These are phyloP conservation scores for Smutsia gigantea DNA, from an alignment of 2,797 vertebrate genomes.

Conservation along the genomic window DNA sequence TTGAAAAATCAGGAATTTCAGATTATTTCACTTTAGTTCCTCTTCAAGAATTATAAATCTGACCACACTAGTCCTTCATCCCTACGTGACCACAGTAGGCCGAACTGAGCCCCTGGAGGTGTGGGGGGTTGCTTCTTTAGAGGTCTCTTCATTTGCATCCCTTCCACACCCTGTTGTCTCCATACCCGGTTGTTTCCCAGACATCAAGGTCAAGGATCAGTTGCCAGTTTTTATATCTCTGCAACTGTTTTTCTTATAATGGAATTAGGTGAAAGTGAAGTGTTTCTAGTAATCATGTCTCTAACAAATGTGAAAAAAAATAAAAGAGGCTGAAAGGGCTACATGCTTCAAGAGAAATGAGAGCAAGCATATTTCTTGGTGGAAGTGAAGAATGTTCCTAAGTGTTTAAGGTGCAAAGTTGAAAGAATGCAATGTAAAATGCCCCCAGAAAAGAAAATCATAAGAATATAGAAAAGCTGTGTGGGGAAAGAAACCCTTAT, in stretches of 20 bases:
- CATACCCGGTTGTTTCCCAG: neutral
- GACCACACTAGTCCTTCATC: neutral
- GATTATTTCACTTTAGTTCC: constrained; percentile 22
- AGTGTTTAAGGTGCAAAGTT: neutral
- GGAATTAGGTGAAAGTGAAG: constrained; percentile 44
- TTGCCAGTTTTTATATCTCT: constrained; percentile 15
- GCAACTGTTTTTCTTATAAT: constrained; percentile 54
- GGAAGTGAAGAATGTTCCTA: neutral
- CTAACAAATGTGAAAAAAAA: constrained; percentile 33
- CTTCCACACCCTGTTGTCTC: neutral
- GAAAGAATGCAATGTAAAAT: neutral
- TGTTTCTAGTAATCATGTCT: constrained; percentile 41
- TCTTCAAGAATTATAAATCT: constrained; percentile 33
- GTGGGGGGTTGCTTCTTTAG: neutral
- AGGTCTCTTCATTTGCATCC: neutral
- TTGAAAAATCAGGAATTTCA: constrained; percentile 66
- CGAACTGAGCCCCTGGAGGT: neutral
- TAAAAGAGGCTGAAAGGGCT: neutral
- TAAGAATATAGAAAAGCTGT: neutral
- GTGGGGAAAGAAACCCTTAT: neutral
- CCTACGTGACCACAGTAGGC: neutral
- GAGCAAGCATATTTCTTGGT: neutral
- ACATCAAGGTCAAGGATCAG: constrained; percentile 38
- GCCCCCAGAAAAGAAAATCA: neutral
- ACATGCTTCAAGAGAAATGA: neutral